A percentile compares a stretch with the other conserved stretches of the same genome.
These are phyloP conservation scores for Drosophila subquinaria DNA, from an alignment of 2,888 invertebrate genomes.

Conservation along the genomic window DNA sequence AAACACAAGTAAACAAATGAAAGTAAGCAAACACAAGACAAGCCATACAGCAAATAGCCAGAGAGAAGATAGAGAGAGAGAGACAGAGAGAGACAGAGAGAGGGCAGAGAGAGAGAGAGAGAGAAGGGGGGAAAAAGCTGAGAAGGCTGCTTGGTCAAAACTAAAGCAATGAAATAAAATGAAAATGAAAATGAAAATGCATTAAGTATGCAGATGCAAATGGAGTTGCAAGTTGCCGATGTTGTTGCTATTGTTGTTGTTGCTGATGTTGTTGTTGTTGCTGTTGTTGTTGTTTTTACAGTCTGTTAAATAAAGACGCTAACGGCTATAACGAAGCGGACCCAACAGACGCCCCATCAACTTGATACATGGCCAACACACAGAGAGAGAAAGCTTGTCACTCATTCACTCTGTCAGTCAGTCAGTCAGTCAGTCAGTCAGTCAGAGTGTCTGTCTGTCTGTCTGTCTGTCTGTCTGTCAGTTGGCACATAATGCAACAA, in stretches of 20 bases:
- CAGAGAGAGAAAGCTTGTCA: conserved; percentile 40
- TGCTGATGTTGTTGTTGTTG: background rate
- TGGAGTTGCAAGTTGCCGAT: conserved; percentile 22
- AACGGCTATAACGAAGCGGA: conserved; percentile 69
- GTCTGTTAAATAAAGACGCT: conserved; percentile 63
- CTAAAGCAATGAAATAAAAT: conserved; percentile 77
- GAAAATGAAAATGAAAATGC: conserved; percentile 69
- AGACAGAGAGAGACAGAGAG: background rate
- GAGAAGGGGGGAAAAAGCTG: too few relatives aligned
- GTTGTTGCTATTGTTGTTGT: background rate
- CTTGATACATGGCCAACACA: conserved; percentile 62
- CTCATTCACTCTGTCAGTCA: conserved; percentile 41
- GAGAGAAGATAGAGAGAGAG: background rate
- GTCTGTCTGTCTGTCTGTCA: background rate
- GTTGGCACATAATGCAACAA: conserved; percentile 60
- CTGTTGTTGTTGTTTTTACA: background rate
- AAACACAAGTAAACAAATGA: conserved; percentile 81
- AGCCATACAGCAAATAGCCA: conserved; percentile 71
- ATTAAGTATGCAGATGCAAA: conserved; percentile 73
- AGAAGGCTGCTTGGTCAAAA: conserved; percentile 56
- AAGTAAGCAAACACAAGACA: conserved; percentile 75
- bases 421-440: conserved; percentile 16
- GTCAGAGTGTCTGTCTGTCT: conserved; percentile 16
- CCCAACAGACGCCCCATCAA: conserved; percentile 54
- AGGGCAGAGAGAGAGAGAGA: background rate